Conservation (phyloP, 2,888 invertebrate species). For the Pammene fasciana region DNA sequence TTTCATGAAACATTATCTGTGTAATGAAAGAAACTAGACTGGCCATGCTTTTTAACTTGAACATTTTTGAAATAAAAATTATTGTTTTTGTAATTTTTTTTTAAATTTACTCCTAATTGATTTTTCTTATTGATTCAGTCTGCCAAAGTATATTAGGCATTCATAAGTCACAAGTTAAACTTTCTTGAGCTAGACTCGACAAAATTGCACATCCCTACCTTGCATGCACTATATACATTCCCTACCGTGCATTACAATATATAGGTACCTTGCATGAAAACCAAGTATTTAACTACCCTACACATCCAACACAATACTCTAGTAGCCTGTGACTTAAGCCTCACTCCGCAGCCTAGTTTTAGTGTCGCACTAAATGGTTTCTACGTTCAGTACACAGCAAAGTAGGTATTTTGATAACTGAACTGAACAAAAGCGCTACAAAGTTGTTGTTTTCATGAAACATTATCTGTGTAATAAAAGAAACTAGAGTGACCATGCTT, state of each 20-base stretch:
- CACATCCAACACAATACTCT: no score
- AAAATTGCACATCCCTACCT: no score
- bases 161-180: no score
- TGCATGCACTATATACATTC: no score
- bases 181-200: no score
- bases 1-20: slow-evolving; percentile 19
- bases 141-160: no score
- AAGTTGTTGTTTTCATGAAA: slow-evolving; percentile 21
- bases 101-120: no score
- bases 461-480: slow-evolving; percentile 29
- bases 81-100: no score
- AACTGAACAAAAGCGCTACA: slow-evolving; percentile 32
- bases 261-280: no score
- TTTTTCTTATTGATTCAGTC: no score
- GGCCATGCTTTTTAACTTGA: slow-evolving; percentile 6
- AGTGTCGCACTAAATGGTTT: slow-evolving; percentile 37
- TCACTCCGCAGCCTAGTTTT: slow-evolving; percentile 25
- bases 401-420: slow-evolving; percentile 38
- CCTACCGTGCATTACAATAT: no score
- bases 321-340: slow-evolving; percentile 21
- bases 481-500: slow-evolving; percentile 12
- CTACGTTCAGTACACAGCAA: slow-evolving; percentile 33
- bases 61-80: neutral
- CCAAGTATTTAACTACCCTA: neutral
- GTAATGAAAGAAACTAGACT: slow-evolving; percentile 23